Base-by-base conservation (phyloP, 2,113 vertebrate species). In the Engraulis encrasicolus region DNA sequence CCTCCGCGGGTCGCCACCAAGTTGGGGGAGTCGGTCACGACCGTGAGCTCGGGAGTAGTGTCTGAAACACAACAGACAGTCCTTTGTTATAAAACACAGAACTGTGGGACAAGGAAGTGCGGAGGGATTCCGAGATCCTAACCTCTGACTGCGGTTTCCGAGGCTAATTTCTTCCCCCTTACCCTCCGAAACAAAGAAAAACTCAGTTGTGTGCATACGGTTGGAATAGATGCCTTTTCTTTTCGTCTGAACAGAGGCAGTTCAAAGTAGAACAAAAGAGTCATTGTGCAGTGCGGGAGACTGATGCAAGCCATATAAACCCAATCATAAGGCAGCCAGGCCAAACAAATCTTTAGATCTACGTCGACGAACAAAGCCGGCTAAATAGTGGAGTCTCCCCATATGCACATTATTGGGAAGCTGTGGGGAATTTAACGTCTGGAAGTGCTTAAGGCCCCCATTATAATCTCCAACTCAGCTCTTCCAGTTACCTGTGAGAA, bases 1-100 rank as follows among this genome's bases (percentile, higher is more conserved):
- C 90, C 92, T 15, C 98, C 98, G 0, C 95, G 88, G 0, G 90
- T 90, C 0, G 95, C 96, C 54, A 94, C 90, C 40, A 97, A 86
- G 34, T 37, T 37, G 2, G 79, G 48, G 36, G 49, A 20, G 5
- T 50, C 79, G 9, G 58, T 31, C n/a, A 66, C 15, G 58, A 66
- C 58, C 58, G 7, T 27, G 92, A 90, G 6, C 94, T 90, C 88
- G 88, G 93, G 79, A 94, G 93, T 49, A 92, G 91, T 12, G 91
- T 95, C 92, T 95, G 93, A 77, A 90, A 66, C 83, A 89, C 89
- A 89, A 6, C 88, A 85, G 81, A 78, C 31, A 50, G 1, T 14
- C 66, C 12, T 71, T 74, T 34, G 66, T 74, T 36, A 34, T 15
- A 74, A 4, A 0, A 23, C 4, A 23, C n/a, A 27, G 23, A 66